Base-by-base conservation (phyloP, 2,113 vertebrate species). In the Tauraco erythrolophus region DNA sequence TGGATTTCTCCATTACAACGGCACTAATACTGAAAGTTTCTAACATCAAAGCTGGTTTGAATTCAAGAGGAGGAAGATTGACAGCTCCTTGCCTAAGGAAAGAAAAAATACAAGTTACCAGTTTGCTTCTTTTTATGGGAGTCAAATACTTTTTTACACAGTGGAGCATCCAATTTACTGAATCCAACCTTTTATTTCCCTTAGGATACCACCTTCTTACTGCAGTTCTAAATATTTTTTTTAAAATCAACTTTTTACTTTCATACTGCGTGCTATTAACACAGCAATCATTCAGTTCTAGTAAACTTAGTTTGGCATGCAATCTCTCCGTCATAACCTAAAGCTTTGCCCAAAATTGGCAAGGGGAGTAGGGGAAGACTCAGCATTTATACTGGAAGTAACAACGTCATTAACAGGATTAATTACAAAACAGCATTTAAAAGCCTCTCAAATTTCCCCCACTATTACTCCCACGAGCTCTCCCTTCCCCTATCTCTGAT, bases 11-110 rank as follows among this genome's bases (percentile, higher is more conserved):
- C 99, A 99, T 99, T 62, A 99, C 98, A 77, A 99, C 99, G 2
- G 99, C 99, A 9, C 99, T 99, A 76, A 99, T 98, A 57, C 99
- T 99, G 94, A 99, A 99, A 1, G 99, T 99, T 97, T 99, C 99
- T n/a, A 99, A 98, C 98, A 99, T 99, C 94, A 99, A 90, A 3
- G 99, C 99, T 1, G 99, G 99, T 46, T 99, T 99, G 95, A 99
- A 99, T 94, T 99, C 99, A 71, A 99, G 98, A 2, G 99, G 99
- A 39, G 99, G 99, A 56, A 99, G 98, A 95, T 99, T 99, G 81
- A 99, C 98, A 86, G 99, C 98, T 89, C 99, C 99, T 97, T 99
- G 99, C 95, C 99, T 99, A 87, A 70, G 58, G 41, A 82, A 95
- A 91, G 31, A 62, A 87, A 93, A 85, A 9, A 56, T 51, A 54